phyloP scores from a whole-genome alignment of 2,797 vertebrate species.

The Tapera naevia region DNA sequence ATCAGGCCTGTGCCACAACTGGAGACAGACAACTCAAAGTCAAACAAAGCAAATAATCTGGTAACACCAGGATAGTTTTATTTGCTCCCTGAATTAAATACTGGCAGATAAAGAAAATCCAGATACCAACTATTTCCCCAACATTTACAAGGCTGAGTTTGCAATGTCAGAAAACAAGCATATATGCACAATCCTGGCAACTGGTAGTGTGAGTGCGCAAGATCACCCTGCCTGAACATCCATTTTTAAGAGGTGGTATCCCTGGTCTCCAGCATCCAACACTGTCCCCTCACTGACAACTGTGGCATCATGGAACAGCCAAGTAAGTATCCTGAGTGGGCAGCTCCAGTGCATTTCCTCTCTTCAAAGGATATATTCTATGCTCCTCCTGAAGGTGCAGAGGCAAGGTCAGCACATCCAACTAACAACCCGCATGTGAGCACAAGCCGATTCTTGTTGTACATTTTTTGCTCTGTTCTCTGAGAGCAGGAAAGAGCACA shows the following conservation, averaged over 20 bases:
- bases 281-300: conserved; percentile 22
- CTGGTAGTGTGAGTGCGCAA: conserved; percentile 24
- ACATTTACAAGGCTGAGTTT: conserved; percentile 59
- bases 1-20: background rate
- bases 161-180: conserved; percentile 46
- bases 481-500: background rate
- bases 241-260: conserved; percentile 5
- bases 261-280: background rate
- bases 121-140: conserved; percentile 43
- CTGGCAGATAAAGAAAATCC: conserved; percentile 57
- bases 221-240: background rate
- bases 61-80: conserved; percentile 66
- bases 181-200: conserved; percentile 25
- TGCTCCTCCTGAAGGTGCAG: conserved; percentile 42
- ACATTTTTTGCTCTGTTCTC: background rate
- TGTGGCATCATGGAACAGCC: background rate
- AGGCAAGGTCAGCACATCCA: conserved; percentile 48
- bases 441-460: background rate
- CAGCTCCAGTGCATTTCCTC: conserved; percentile 24
- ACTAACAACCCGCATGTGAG: background rate
- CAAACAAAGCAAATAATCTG: background rate
- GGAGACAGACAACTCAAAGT: background rate
- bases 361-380: background rate
- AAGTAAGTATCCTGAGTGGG: conserved; percentile 23
- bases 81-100: conserved; percentile 75